These are phyloP conservation scores for Odontocerum albicorne DNA, from an alignment of 2,888 invertebrate species.

Conservation along the genomic window DNA sequence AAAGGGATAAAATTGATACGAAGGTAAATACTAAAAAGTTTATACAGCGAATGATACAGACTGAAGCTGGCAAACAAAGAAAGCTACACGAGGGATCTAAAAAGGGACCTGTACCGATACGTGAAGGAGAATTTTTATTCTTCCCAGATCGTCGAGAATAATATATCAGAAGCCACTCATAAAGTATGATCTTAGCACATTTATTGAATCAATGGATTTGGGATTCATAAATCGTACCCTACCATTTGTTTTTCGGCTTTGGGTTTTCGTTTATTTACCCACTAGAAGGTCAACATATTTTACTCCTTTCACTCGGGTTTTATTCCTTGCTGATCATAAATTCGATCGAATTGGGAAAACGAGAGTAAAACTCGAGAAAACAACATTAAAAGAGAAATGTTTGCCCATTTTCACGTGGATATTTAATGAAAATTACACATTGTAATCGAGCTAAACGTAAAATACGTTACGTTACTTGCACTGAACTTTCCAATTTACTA, in stretches of 20 bases:
- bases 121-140: slow-evolving; percentile 11
- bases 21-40: too few relatives aligned
- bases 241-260: slow-evolving; percentile 27
- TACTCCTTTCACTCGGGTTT: slow-evolving; percentile 25
- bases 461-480: too few relatives aligned
- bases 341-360: slow-evolving; percentile 9
- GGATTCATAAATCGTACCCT: slow-evolving; percentile 30
- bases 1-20: too few relatives aligned
- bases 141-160: slow-evolving; percentile 2
- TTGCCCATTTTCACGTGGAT: slow-evolving; percentile 10
- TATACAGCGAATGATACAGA: too few relatives aligned
- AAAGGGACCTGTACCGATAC: too few relatives aligned
- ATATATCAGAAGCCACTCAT: slow-evolving; percentile 20
- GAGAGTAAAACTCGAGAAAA: slow-evolving; percentile 7
- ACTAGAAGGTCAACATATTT: slow-evolving; percentile 28
- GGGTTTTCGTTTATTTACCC: slow-evolving; percentile 27
- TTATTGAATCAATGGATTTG: slow-evolving; percentile 33
- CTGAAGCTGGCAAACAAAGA: too few relatives aligned
- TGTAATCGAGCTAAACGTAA: neutral
- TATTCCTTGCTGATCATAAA: slow-evolving; percentile 27
- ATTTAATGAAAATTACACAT: slow-evolving; percentile 16
- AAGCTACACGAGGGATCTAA: too few relatives aligned
- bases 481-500: too few relatives aligned
- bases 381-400: slow-evolving; percentile 16
- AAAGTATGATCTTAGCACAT: slow-evolving; percentile 27